A percentile compares a stretch with the other conserved stretches of the same genome.
Evolutionary conservation across 2,113 vertebrate species (phyloP).

Genomic region (Trogon melanurus): DNA sequence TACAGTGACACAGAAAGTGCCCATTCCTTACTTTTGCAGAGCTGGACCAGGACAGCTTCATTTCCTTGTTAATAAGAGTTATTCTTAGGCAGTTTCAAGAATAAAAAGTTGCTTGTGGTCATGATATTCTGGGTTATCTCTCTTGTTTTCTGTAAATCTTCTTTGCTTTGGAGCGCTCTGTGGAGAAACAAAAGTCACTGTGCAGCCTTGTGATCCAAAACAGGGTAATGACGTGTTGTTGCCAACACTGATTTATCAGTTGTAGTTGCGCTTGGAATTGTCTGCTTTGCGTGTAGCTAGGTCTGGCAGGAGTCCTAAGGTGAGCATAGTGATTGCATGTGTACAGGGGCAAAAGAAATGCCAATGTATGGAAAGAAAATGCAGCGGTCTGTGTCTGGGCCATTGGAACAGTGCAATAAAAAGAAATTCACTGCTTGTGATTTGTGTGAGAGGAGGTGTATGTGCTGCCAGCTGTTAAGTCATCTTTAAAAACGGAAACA

Average conservation of each 20-base stretch:
- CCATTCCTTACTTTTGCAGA: background rate
- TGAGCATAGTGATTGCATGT: background rate
- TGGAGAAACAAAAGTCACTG: background rate
- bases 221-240: background rate
- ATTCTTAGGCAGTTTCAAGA: background rate
- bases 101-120: background rate
- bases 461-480: constrained; percentile 4
- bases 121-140: background rate
- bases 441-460: background rate
- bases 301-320: background rate
- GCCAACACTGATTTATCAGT: background rate
- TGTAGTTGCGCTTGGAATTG: background rate
- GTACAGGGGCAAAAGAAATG: background rate
- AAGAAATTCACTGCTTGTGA: background rate
- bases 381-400: background rate
- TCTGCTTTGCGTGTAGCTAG: background rate
- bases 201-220: background rate
- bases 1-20: background rate
- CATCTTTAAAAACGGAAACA: background rate
- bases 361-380: background rate
- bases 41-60: background rate
- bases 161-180: background rate
- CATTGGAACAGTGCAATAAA: background rate
- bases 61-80: background rate
- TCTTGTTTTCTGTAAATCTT: background rate